Conservation (phyloP, 2,888 invertebrate species). For the Chymomyza procnemis region DNA sequence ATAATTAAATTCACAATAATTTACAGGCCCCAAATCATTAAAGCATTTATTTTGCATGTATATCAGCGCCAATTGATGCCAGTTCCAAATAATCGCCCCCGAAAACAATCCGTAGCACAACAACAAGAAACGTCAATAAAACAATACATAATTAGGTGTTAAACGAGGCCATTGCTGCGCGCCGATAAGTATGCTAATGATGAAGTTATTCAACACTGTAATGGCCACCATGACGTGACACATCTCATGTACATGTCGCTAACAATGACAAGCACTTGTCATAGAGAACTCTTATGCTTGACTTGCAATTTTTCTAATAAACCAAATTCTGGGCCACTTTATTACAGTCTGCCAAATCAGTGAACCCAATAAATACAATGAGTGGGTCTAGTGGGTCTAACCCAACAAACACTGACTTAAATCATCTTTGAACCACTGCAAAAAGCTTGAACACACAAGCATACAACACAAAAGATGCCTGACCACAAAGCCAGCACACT, state of each 20-base stretch:
- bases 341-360: too few species aligned
- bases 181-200: background rate
- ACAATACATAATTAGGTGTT: background rate
- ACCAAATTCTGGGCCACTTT: background rate
- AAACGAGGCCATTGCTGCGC: background rate
- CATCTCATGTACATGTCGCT: background rate
- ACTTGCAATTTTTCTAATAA: constrained; percentile 63
- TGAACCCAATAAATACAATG: too few species aligned
- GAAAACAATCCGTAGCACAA: background rate
- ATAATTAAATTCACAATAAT: constrained; percentile 67
- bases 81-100: background rate
- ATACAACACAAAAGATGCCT: background rate
- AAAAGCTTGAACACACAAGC: background rate
- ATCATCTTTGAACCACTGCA: too few species aligned
- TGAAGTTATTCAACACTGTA: background rate
- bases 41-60: constrained; percentile 26
- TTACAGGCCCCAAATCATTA: constrained; percentile 55
- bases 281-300: constrained; percentile 26
- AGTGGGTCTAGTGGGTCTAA: too few species aligned
- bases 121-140: background rate
- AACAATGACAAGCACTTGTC: background rate
- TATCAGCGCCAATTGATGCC: background rate
- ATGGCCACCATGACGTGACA: background rate
- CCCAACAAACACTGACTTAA: too few species aligned
- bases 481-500: constrained; percentile 19